A percentile compares a stretch with the other conserved stretches of the same genome.
These are phyloP conservation scores for Gymnorhina tibicen DNA, from an alignment of 2,113 vertebrate species.

Conservation along the genomic window DNA sequence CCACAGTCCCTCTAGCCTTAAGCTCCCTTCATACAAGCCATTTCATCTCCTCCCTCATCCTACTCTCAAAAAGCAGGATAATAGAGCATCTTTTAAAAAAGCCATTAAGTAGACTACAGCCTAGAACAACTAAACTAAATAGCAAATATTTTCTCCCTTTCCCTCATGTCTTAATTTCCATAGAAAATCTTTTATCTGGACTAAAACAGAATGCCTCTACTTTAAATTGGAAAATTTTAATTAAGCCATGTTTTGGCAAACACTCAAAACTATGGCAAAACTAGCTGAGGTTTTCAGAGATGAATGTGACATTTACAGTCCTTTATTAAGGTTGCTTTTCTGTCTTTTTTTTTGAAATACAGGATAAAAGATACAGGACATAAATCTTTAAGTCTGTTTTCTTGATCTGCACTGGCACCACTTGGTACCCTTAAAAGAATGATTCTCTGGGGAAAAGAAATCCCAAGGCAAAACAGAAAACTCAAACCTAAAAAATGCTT, in stretches of 20 bases:
- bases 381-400: not conserved
- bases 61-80: not conserved
- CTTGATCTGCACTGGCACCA: not conserved
- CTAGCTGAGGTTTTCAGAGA: not conserved
- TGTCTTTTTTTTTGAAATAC: not conserved
- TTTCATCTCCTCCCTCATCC: not conserved
- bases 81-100: not conserved
- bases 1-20: not conserved
- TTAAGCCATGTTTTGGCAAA: constrained; percentile 1
- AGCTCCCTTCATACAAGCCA: not conserved
- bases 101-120: not conserved
- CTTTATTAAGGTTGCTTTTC: not conserved
- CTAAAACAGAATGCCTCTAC: not conserved
- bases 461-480: not conserved
- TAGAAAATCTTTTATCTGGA: not conserved
- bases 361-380: not conserved
- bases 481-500: not conserved
- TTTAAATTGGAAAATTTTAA: constrained; percentile 17
- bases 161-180: not conserved
- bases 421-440: not conserved
- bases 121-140: not conserved
- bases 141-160: not conserved
- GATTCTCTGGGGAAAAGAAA: not conserved
- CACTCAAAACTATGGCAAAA: not conserved
- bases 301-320: not conserved